Percentiles rank a stretch among this genome's conserved stretches.
Evolutionary conservation across 2,888 invertebrate genomes (phyloP).

Genomic region (Baronia brevicornis): DNA sequence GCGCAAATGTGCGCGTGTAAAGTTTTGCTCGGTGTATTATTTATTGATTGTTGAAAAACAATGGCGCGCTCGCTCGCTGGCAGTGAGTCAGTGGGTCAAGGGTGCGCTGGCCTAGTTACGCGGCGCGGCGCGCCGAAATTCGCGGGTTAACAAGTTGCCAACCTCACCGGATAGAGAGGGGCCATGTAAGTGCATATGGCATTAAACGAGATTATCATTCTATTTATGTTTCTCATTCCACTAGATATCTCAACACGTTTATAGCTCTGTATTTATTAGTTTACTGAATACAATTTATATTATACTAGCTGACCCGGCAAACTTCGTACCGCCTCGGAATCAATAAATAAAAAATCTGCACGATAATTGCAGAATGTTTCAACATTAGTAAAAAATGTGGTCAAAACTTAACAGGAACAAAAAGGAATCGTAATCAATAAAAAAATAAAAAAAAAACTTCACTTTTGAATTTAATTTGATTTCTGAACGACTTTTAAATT

Average conservation of each 20-base stretch:
- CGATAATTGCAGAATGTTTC: too few species aligned
- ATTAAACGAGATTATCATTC: background rate
- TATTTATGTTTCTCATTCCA: background rate
- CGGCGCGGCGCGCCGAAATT: slow-evolving; percentile 68
- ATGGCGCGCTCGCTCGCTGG: slow-evolving; percentile 66
- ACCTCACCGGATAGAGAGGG: slow-evolving; percentile 54
- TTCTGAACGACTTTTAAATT: too few species aligned
- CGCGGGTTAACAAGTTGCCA: slow-evolving; percentile 65
- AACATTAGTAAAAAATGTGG: too few species aligned
- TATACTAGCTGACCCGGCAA: too few species aligned
- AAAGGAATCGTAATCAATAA: too few species aligned
- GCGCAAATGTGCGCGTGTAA: slow-evolving; percentile 58
- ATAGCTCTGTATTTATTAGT: slow-evolving; percentile 2
- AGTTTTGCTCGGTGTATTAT: slow-evolving; percentile 66
- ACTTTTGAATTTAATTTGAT: too few species aligned
- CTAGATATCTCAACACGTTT: too few species aligned
- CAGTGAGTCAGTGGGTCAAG: slow-evolving; percentile 74
- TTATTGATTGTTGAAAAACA: slow-evolving; percentile 75
- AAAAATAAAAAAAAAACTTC: too few species aligned
- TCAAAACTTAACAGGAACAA: too few species aligned
- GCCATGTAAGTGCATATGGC: slow-evolving; percentile 20
- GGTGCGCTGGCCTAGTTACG: slow-evolving; percentile 66
- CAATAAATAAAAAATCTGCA: too few species aligned
- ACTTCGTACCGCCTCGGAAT: too few species aligned
- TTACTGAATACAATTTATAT: slow-evolving; percentile 1